A percentile compares a stretch with the other conserved stretches of the same genome.
phyloP scores from a whole-genome alignment of 2,797 vertebrate species.

The Octomys mimax region DNA sequence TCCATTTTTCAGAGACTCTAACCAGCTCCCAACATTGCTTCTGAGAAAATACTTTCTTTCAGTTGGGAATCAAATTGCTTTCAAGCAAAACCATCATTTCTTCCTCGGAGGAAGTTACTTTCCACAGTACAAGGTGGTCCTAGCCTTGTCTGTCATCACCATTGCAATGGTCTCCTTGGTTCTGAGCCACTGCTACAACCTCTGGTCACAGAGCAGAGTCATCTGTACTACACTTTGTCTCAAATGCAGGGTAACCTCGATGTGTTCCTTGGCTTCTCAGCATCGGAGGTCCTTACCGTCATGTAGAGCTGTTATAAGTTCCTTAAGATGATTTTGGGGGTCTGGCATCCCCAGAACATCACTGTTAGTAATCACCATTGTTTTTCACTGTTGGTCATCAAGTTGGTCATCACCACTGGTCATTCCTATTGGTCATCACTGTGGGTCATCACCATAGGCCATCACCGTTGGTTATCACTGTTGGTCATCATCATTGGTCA shows the following conservation, averaged over 20 bases:
- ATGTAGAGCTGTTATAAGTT: neutral
- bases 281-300: no score
- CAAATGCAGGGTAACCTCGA: accelerated
- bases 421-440: neutral
- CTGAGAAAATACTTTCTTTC: neutral
- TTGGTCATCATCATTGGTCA: neutral
- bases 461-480: neutral
- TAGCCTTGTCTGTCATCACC: accelerated
- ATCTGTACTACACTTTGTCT: accelerated
- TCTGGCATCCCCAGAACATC: neutral
- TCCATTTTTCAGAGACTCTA: neutral
- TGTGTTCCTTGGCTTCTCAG: no score
- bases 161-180: accelerated
- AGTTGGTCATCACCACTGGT: neutral
- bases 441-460: neutral
- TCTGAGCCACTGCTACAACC: accelerated
- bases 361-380: neutral
- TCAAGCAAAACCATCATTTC: accelerated
- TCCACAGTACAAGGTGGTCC: accelerated
- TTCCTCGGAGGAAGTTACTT: no score
- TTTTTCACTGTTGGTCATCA: neutral
- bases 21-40: neutral
- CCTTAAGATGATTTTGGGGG: accelerated
- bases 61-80: neutral
- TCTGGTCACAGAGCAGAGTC: accelerated